Percentiles rank a stretch among this genome's conserved stretches.
Conservation (phyloP, 2,888 invertebrate genomes). For the Ganaspis brasiliensis region DNA sequence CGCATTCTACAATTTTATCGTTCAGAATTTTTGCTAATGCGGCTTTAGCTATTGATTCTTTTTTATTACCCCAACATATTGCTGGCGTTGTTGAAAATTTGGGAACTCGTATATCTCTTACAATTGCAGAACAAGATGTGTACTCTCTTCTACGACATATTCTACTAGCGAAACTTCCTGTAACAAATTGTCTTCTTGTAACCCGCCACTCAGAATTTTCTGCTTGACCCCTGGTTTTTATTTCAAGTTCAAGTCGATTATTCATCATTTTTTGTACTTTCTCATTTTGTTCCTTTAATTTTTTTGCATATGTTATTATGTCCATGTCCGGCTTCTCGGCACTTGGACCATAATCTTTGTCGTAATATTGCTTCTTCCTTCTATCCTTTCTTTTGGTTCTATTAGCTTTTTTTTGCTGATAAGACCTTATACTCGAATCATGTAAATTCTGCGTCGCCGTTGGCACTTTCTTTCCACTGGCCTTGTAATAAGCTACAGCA, state of each 20-base stretch:
- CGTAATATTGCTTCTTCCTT: neutral
- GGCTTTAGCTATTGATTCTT: neutral
- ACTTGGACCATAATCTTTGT: neutral
- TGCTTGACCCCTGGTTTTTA: no score
- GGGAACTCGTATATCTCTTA: neutral
- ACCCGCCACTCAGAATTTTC: neutral
- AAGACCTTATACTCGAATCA: neutral
- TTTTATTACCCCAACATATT: slow-evolving; percentile 3
- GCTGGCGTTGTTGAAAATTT: neutral
- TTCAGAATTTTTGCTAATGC: neutral
- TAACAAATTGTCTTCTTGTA: neutral
- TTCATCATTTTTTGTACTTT: no score
- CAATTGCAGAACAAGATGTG: neutral
- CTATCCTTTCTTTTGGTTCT: neutral
- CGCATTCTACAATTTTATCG: neutral
- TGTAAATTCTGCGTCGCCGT: neutral
- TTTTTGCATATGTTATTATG: neutral
- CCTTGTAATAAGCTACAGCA: neutral
- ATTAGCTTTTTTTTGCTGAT: neutral
- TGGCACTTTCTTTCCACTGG: neutral
- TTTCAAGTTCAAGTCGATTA: no score
- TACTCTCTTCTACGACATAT: neutral
- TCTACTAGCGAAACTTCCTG: neutral
- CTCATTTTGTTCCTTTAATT: no score
- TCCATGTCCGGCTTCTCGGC: neutral